A percentile compares a stretch with the other conserved stretches of the same genome.
Evolutionary conservation across 2,888 invertebrate species (phyloP).

Genomic region (Chrysina gloriosa): DNA sequence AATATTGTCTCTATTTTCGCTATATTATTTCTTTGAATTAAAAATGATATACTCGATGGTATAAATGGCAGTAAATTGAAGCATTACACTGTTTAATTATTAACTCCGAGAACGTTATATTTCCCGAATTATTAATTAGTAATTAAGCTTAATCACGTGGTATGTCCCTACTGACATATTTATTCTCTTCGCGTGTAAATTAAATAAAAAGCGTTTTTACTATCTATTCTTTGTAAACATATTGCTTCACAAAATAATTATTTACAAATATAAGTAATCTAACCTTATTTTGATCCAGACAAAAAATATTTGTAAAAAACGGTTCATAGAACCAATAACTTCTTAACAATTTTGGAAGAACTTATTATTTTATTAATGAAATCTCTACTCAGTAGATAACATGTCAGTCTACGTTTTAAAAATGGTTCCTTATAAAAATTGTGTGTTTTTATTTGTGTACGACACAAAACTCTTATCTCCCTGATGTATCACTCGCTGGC

Average conservation of each 20-base stretch:
- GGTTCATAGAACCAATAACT: background rate
- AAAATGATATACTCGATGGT: too few species aligned
- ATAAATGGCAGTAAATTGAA: too few species aligned
- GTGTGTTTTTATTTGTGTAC: slow-evolving; percentile 1
- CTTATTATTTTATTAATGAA: slow-evolving; percentile 14
- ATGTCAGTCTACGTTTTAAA: slow-evolving; percentile 10
- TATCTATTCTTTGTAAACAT: background rate
- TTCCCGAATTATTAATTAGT: background rate
- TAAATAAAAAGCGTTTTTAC: background rate
- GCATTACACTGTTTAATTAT: background rate
- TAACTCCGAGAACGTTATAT: background rate
- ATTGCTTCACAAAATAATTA: background rate
- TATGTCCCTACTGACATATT: background rate
- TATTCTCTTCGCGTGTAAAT: background rate
- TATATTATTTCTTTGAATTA: too few species aligned
- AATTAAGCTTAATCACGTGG: background rate
- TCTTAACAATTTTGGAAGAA: slow-evolving; percentile 13
- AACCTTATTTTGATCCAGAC: background rate
- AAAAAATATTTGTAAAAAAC: slow-evolving; percentile 1
- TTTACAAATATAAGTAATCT: background rate
- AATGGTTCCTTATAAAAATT: background rate
- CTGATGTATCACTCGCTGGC: slow-evolving; percentile 28
- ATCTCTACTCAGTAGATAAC: slow-evolving; percentile 23
- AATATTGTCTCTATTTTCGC: background rate
- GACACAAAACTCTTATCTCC: slow-evolving; percentile 17